Percentiles rank a stretch among this genome's conserved stretches.
Evolutionary conservation across 2,113 vertebrate genomes (phyloP).

Genomic region (Hyperoodon ampullatus): DNA sequence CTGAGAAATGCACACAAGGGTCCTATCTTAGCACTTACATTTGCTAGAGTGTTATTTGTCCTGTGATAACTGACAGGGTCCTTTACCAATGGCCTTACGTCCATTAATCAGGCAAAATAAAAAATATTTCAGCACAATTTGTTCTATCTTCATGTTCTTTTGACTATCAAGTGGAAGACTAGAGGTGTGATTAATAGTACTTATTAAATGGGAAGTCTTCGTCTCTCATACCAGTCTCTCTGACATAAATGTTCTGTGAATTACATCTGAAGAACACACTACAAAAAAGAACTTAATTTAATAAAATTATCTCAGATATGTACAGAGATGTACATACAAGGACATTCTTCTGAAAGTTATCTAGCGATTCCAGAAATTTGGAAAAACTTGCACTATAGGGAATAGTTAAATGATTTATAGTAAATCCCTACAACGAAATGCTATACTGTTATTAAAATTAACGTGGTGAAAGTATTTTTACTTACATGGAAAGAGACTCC

Average conservation of each 20-base stretch:
- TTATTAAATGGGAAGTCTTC: constrained; percentile 60
- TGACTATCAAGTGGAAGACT: constrained; percentile 58
- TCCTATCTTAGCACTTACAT: background rate
- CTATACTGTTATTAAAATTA: constrained; percentile 46
- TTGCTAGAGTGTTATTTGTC: background rate
- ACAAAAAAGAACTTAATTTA: constrained; percentile 57
- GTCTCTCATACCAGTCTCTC: constrained; percentile 32
- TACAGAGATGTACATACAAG: constrained; percentile 45
- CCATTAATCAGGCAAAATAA: constrained; percentile 69
- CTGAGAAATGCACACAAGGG: background rate
- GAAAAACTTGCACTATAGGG: background rate
- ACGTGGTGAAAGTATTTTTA: constrained; percentile 12
- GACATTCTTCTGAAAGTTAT: constrained; percentile 45
- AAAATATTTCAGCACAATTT: constrained; percentile 67
- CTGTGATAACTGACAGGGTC: constrained; percentile 7
- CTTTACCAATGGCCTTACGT: constrained; percentile 38
- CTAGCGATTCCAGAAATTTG: constrained; percentile 5
- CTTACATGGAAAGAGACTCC: background rate
- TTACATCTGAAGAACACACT: constrained; percentile 68
- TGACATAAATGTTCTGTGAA: constrained; percentile 60
- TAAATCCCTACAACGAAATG: constrained; percentile 30
- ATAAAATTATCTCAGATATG: constrained; percentile 59
- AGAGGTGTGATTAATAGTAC: constrained; percentile 56
- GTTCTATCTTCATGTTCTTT: constrained; percentile 17
- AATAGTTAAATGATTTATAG: constrained; percentile 27